Base-by-base conservation (phyloP, 2,888 invertebrate genomes). In the Osedax fenrisi region DNA sequence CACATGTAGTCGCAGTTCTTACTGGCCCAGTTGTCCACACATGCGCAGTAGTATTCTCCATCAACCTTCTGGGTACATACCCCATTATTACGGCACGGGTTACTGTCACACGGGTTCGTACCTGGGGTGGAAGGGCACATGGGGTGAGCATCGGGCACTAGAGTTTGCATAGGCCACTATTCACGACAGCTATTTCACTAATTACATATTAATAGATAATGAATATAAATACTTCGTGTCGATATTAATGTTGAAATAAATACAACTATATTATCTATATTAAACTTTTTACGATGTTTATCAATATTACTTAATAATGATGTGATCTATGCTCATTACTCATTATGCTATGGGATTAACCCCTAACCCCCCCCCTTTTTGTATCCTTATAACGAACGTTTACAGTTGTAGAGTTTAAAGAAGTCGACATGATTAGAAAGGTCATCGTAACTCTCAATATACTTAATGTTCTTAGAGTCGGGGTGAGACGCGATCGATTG, bases 51-150 rank as follows among this genome's bases (percentile, higher is more conserved):
- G 72, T 76, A 76, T 2, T 26, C 67, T 24, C 67, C 70, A 5
- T 72, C 72, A 24, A 59, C 41, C 26, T 73, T 66, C 25, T 71
- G 61, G 13, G 26, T 27, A 59, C 76, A 76, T n/a, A 3, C 22
- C 2, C 72, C 76, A 10, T 62, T 62, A 26, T 74, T 74, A 5
- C 59, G 76, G 62, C 76, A 76, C 3, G 76, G 76, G 27, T 74
- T 67, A 24, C 27, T 26, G 17, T 0, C 17, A 27, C 76, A 76
- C 17, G 68, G 69, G 25, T 66, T 23, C 1, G 61, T n/a, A n/a
- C 41, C 77, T 77, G 2, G n/a, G n/a, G n/a, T 23, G 62, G 25
- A 71, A 21, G n/a, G n/a, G n/a, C n/a, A n/a, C n/a, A 13, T 56
- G 13, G n/a, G n/a, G 56, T 56, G 13, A 13, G 13, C 56, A 56